Evolutionary conservation across 2,797 vertebrate genomes (phyloP).

Genomic region (Melopsittacus undulatus): DNA sequence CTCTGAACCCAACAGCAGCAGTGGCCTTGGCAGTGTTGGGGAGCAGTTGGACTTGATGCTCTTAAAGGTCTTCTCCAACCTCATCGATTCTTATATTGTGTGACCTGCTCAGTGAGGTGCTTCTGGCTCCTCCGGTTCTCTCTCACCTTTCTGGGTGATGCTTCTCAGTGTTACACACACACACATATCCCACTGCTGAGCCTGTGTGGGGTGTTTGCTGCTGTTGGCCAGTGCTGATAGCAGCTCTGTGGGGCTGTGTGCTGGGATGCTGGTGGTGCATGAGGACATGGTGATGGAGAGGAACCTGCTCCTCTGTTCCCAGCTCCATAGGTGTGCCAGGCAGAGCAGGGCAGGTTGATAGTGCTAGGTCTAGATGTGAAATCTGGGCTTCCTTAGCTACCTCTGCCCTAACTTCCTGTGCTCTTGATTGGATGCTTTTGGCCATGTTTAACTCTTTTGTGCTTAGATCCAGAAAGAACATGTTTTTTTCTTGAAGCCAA

Average conservation of each 20-base stretch:
- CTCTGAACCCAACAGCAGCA: not conserved
- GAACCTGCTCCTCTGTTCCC: not conserved
- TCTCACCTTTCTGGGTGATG: not conserved
- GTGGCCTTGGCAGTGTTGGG: not conserved
- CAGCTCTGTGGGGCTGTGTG: not conserved
- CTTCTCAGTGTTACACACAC: fast-evolving
- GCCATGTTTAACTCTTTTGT: not conserved
- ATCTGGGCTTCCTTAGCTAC: not conserved
- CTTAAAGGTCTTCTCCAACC: not conserved
- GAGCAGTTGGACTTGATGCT: not conserved
- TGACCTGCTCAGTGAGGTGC: not conserved
- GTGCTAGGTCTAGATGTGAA: not conserved
- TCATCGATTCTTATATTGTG: not conserved
- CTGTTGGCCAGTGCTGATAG: not conserved
- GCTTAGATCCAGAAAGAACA: not conserved
- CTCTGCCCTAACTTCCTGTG: not conserved
- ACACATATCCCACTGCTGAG: not conserved
- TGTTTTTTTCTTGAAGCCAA: constrained; percentile 27
- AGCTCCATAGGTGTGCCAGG: not conserved
- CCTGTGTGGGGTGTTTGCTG: too few relatives aligned
- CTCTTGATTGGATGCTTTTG: not conserved
- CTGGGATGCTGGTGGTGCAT: not conserved
- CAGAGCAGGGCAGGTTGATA: not conserved
- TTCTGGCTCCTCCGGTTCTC: not conserved
- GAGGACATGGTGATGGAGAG: fast-evolving